Conservation (phyloP, 2,113 vertebrate genomes). For the Gobio gobio region DNA sequence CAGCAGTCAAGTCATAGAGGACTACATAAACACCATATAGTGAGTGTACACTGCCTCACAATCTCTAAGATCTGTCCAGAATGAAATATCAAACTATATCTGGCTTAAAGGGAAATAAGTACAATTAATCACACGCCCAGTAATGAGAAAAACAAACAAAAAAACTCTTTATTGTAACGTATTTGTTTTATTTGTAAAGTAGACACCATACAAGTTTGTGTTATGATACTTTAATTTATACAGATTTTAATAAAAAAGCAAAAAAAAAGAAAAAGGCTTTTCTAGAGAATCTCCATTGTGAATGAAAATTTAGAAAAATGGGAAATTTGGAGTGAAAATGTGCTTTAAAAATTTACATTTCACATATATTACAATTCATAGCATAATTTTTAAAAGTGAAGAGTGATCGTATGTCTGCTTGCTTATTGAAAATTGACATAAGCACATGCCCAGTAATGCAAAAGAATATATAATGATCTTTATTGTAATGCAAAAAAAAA, state of each 20-base stretch:
- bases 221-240: background rate
- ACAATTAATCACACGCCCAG: background rate
- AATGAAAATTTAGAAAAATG: background rate
- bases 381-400: too few relatives aligned
- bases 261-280: too few relatives aligned
- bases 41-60: slow-evolving; percentile 58
- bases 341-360: background rate
- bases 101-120: background rate
- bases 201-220: background rate
- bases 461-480: too few relatives aligned
- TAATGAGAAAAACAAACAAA: background rate
- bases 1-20: slow-evolving; percentile 65
- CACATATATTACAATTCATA: too few relatives aligned
- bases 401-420: too few relatives aligned
- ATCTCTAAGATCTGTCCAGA: background rate
- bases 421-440: too few relatives aligned
- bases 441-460: too few relatives aligned
- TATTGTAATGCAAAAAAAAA: too few relatives aligned
- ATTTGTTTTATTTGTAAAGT: background rate
- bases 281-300: background rate
- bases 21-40: slow-evolving; percentile 78
- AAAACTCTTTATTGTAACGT: too few relatives aligned
- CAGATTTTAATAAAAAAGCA: too few relatives aligned
- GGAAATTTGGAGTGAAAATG: background rate
- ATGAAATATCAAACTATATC: background rate